Conservation (phyloP, 2,113 vertebrate species). For the Hoplias malabaricus region DNA sequence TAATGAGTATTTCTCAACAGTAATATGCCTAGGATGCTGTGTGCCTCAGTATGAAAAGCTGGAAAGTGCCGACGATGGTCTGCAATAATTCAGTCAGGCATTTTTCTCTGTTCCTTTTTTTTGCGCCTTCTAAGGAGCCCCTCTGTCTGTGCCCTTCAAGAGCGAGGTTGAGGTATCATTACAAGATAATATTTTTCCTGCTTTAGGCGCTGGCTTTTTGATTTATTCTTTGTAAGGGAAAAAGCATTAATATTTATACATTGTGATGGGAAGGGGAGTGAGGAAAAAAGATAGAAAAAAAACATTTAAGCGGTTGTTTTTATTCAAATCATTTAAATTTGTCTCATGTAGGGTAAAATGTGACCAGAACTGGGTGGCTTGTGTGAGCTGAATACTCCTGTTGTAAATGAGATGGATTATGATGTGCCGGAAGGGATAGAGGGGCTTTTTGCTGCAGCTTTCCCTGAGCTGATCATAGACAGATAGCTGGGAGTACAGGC, state of each 20-base stretch:
- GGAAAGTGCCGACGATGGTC: background rate
- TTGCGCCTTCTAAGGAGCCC: conserved; percentile 36
- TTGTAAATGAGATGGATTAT: conserved; percentile 71
- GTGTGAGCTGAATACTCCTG: conserved; percentile 70
- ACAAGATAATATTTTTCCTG: conserved; percentile 44
- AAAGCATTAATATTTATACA: conserved; percentile 67
- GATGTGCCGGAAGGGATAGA: conserved; percentile 57
- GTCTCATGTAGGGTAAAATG: conserved; percentile 58
- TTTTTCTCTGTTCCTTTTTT: conserved; percentile 1
- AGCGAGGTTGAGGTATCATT: conserved; percentile 58
- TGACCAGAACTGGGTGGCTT: conserved; percentile 60
- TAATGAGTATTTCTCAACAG: background rate
- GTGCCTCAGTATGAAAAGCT: background rate
- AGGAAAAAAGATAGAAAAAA: conserved; percentile 46
- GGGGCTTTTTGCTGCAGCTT: background rate
- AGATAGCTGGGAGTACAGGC: background rate
- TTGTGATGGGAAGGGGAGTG: conserved; percentile 17
- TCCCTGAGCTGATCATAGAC: background rate
- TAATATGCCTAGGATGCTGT: background rate
- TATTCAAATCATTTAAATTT: conserved; percentile 67
- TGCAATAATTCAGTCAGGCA: background rate
- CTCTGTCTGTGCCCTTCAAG: conserved; percentile 37
- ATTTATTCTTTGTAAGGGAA: conserved; percentile 59
- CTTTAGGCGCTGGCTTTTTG: conserved; percentile 59
- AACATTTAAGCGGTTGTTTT: conserved; percentile 60